These are phyloP conservation scores for Chrysolina haemoptera DNA, from an alignment of 2,888 invertebrate genomes.

Conservation along the genomic window DNA sequence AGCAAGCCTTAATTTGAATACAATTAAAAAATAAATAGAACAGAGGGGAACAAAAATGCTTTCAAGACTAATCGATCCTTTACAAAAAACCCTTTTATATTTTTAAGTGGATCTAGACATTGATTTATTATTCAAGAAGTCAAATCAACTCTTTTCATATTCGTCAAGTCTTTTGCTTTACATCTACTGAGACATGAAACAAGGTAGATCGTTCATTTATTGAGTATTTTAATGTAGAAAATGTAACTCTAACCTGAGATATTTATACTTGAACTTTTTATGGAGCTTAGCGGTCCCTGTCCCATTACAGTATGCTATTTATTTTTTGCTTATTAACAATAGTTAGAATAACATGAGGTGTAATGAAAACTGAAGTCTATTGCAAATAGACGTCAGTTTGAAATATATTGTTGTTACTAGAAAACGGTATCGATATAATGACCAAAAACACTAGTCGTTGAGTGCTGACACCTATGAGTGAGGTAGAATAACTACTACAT, in stretches of 20 bases:
- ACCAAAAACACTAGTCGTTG: not conserved
- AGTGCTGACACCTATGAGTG: not conserved
- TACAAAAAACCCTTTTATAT: slow-evolving; percentile 61
- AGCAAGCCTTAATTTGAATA: slow-evolving; percentile 52
- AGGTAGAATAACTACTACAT: not conserved
- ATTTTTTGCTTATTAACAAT: slow-evolving; percentile 55
- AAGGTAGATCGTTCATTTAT: slow-evolving; percentile 2
- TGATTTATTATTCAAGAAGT: slow-evolving; percentile 64
- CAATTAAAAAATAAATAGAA: slow-evolving; percentile 63
- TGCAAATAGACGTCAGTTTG: slow-evolving; percentile 31
- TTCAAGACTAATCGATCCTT: slow-evolving; percentile 61
- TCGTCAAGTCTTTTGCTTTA: slow-evolving; percentile 38
- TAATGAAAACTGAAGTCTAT: slow-evolving; percentile 29
- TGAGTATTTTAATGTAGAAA: slow-evolving; percentile 5
- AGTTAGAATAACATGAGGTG: slow-evolving; percentile 37
- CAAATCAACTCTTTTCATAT: slow-evolving; percentile 49
- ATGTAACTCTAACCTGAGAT: slow-evolving; percentile 25
- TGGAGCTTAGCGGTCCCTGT: slow-evolving; percentile 62
- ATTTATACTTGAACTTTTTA: slow-evolving; percentile 35
- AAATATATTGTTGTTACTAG: not conserved
- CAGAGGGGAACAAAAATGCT: slow-evolving; percentile 62
- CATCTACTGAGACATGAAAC: slow-evolving; percentile 23
- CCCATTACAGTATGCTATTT: slow-evolving; percentile 55
- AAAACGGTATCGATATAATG: slow-evolving; percentile 17
- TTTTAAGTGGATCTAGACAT: slow-evolving; percentile 65